These are phyloP conservation scores for Spatula clypeata DNA, from an alignment of 2,797 vertebrate genomes.

Conservation along the genomic window DNA sequence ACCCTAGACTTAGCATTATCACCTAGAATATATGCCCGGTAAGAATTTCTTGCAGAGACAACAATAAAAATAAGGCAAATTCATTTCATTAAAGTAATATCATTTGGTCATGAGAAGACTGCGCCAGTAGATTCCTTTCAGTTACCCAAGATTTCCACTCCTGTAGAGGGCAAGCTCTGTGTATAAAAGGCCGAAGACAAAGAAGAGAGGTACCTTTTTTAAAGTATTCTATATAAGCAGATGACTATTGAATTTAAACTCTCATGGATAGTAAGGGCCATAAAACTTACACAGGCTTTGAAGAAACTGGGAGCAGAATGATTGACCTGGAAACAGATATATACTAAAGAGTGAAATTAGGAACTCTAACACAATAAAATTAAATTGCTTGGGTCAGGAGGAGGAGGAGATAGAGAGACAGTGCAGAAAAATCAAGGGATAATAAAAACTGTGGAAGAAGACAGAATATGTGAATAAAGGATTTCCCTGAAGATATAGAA, in stretches of 20 bases:
- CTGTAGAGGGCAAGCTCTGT: neutral
- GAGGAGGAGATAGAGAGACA: neutral
- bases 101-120: neutral
- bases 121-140: neutral
- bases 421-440: neutral
- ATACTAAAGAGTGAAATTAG: neutral
- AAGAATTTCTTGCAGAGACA: neutral
- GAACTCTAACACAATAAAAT: neutral
- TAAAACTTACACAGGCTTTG: neutral
- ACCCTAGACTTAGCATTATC: neutral
- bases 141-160: neutral
- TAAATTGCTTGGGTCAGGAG: neutral
- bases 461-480: neutral
- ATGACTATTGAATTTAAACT: neutral
- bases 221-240: neutral
- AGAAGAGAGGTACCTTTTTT: neutral
- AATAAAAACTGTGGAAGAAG: neutral
- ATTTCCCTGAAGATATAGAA: neutral
- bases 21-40: neutral
- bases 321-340: neutral
- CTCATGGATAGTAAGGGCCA: neutral
- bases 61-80: neutral
- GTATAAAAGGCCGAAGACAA: neutral
- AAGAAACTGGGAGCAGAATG: neutral
- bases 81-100: neutral